phyloP scores from a whole-genome alignment of 2,888 invertebrate species.

The Pseudococcus viburni region DNA sequence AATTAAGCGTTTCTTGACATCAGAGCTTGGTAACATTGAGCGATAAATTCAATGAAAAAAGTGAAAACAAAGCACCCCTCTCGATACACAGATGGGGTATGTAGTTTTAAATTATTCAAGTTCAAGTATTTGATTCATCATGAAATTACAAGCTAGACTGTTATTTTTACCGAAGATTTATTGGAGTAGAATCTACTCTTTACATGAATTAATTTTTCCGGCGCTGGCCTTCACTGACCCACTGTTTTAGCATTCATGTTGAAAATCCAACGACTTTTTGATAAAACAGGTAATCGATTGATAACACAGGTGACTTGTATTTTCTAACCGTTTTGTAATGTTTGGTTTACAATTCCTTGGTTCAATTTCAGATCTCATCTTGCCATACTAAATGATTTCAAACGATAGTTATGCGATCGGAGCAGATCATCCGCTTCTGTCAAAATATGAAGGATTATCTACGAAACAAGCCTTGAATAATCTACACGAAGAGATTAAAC shows the following conservation, averaged over 20 bases:
- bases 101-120: neutral
- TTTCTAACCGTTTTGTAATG: too few species aligned
- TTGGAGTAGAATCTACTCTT: neutral
- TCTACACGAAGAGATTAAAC: constrained; percentile 80
- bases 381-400: neutral
- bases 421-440: constrained; percentile 30
- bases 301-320: neutral
- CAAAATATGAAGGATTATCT: constrained; percentile 74
- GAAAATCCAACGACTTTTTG: neutral
- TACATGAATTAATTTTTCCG: neutral
- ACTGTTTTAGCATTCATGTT: neutral
- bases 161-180: neutral
- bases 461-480: constrained; percentile 80
- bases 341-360: neutral
- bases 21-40: constrained; percentile 23
- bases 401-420: neutral
- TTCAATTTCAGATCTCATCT: neutral
- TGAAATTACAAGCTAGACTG: neutral
- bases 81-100: neutral
- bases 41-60: neutral
- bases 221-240: neutral
- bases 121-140: neutral
- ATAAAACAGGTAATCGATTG: neutral
- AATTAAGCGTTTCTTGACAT: neutral
- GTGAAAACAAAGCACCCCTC: neutral